These are phyloP conservation scores for Aphaenogaster rudis DNA, from an alignment of 1,140 invertebrate genomes.

Conservation along the genomic window DNA sequence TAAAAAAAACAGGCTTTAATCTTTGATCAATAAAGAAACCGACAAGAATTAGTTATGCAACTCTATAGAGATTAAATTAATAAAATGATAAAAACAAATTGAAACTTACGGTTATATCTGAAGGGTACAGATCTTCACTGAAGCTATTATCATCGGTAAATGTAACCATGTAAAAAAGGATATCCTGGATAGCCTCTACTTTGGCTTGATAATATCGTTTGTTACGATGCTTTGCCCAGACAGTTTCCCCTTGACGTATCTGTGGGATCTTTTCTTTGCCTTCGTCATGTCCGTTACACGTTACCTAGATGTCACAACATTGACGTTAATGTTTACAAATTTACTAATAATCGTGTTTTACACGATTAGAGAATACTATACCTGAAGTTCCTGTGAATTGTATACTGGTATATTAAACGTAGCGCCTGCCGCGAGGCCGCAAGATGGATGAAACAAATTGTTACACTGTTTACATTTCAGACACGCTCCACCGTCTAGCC, in stretches of 20 bases:
- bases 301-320: slow-evolving; percentile 82
- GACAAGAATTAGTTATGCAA: background rate
- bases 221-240: slow-evolving; percentile 90
- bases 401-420: slow-evolving; percentile 81
- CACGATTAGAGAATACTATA: slow-evolving; percentile 54
- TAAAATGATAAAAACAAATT: background rate
- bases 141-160: slow-evolving; percentile 90
- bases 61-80: background rate
- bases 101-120: slow-evolving; percentile 86
- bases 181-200: slow-evolving; percentile 86
- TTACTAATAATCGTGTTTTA: background rate
- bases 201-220: slow-evolving; percentile 89
- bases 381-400: slow-evolving; percentile 81
- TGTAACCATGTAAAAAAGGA: slow-evolving; percentile 88
- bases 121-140: slow-evolving; percentile 88
- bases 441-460: slow-evolving; percentile 82
- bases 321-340: background rate
- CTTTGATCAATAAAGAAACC: background rate
- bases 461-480: slow-evolving; percentile 81
- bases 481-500: slow-evolving; percentile 79
- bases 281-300: slow-evolving; percentile 85
- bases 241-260: slow-evolving; percentile 83
- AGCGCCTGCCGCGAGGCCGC: slow-evolving; percentile 82
- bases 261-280: slow-evolving; percentile 82
- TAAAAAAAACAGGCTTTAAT: background rate